Base-by-base conservation (phyloP, 2,797 vertebrate genomes). In the Pseudochirops corinnae region DNA sequence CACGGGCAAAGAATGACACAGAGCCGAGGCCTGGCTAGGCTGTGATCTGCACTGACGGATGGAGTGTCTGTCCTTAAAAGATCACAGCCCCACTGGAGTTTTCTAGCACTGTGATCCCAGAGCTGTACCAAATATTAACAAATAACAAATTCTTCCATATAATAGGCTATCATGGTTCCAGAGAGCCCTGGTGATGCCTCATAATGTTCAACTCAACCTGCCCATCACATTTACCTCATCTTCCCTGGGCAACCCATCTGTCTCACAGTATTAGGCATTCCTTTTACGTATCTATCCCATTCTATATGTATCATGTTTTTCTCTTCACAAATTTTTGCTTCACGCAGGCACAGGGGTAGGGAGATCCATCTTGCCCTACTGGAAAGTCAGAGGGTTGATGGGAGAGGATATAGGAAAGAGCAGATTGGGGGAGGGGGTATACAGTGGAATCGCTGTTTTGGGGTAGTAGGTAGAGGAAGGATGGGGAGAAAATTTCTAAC, bases 241-340 rank as follows among this genome's bases (percentile, higher is more conserved):
- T 74, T 74, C 67, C 67, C n/a, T 74, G 67, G 67, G n/a, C 67
- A 74, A 82, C 74, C n/a, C 74, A 82, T 82, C 39, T 82, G 39
- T 46, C n/a, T 82, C 39, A 46, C 10, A 82, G 7, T 0, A 82
- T 21, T 74, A 62, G 31, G 12, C 3, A 62, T 62, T 62, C 31
- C 60, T 62, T 29, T 62, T 33, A 39, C 0, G 16, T 16, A 74
- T 74, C 0, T 82, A 82, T 82, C 39, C 39, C 39, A 82, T 82
- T 82, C 67, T 46, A 82, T 82, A 39, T 1, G 21, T 46, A 82
- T 26, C n/a, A 26, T 82, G 74, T 82, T 24, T 82, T 39, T 82
- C 74, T 46, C n/a, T 46, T 82, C 21, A 46, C 7, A 46, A 46
- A 26, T 82, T 39, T 82, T 82, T 39, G 74, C n/a, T 46, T 82